Evolutionary conservation across 2,888 invertebrate genomes (phyloP).

Genomic region (Papilio gigon): DNA sequence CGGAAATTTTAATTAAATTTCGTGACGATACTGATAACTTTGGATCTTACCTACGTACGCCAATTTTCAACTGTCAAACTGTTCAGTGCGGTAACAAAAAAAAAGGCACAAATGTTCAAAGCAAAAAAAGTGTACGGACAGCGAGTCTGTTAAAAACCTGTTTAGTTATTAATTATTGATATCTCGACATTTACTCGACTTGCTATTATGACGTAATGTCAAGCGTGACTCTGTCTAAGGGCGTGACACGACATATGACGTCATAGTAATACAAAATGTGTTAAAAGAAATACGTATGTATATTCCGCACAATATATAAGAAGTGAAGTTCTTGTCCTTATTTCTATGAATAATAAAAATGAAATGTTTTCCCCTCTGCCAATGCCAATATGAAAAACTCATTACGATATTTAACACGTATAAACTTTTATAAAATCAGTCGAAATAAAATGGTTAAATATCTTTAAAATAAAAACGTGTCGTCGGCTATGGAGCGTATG

Average conservation of each 20-base stretch:
- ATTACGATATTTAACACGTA: background rate
- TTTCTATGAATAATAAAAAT: no score
- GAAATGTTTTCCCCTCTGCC: no score
- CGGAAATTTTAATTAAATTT: slow-evolving; percentile 35
- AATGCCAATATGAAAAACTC: no score
- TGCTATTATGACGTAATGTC: slow-evolving; percentile 22
- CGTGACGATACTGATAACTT: background rate
- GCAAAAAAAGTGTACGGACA: no score
- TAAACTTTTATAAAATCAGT: background rate
- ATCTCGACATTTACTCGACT: slow-evolving; percentile 11
- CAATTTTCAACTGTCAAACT: no score
- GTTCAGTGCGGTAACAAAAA: no score
- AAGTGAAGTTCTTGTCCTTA: no score
- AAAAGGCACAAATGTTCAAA: no score
- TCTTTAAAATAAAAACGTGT: slow-evolving; percentile 29
- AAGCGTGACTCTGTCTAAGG: slow-evolving; percentile 25
- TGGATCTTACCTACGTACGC: no score
- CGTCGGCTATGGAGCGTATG: slow-evolving; percentile 21
- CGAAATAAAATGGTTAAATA: slow-evolving; percentile 1
- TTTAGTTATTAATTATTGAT: background rate
- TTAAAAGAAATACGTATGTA: background rate
- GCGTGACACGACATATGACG: background rate
- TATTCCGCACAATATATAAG: no score
- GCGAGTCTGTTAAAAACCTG: no score
- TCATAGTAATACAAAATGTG: background rate